phyloP scores from a whole-genome alignment of 2,888 invertebrate genomes.

The Oscheius sp. region DNA sequence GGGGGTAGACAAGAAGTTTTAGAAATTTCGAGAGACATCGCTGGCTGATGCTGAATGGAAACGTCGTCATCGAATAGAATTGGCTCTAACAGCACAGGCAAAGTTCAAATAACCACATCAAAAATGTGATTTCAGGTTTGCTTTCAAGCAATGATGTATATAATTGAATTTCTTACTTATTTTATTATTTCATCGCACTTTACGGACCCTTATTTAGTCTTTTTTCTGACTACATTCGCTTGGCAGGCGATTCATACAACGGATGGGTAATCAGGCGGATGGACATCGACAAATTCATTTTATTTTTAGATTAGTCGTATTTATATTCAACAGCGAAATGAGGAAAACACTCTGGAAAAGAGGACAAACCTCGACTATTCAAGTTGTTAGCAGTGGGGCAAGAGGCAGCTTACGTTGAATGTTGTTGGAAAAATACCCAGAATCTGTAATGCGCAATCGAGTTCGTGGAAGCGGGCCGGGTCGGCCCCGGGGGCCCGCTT shows the following conservation, averaged over 20 bases:
- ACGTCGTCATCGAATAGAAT: slow-evolving; percentile 18
- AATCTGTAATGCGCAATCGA: too few species aligned
- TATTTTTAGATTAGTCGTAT: slow-evolving; percentile 26
- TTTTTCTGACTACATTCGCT: slow-evolving; percentile 26
- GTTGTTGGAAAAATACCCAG: background rate
- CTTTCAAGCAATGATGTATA: slow-evolving; percentile 30
- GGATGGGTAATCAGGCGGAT: slow-evolving; percentile 27
- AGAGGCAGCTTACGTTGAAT: background rate
- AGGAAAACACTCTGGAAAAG: background rate
- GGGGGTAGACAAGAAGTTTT: background rate
- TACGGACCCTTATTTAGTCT: slow-evolving; percentile 9
- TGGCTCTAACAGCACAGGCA: slow-evolving; percentile 22
- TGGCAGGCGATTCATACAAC: slow-evolving; percentile 24
- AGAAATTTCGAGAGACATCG: slow-evolving; percentile 1
- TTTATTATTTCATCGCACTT: slow-evolving; percentile 21
- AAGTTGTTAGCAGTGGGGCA: slow-evolving; percentile 24
- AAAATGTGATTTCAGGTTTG: slow-evolving; percentile 21
- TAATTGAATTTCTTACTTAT: slow-evolving; percentile 33
- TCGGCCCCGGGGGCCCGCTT: too few species aligned
- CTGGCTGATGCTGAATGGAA: slow-evolving; percentile 24
- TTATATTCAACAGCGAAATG: slow-evolving; percentile 30
- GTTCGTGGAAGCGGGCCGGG: too few species aligned
- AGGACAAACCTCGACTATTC: background rate
- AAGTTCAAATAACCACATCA: too few species aligned
- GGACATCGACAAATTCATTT: background rate